phyloP scores from a whole-genome alignment of 2,797 vertebrate genomes.

The Novumbra hubbsi region DNA sequence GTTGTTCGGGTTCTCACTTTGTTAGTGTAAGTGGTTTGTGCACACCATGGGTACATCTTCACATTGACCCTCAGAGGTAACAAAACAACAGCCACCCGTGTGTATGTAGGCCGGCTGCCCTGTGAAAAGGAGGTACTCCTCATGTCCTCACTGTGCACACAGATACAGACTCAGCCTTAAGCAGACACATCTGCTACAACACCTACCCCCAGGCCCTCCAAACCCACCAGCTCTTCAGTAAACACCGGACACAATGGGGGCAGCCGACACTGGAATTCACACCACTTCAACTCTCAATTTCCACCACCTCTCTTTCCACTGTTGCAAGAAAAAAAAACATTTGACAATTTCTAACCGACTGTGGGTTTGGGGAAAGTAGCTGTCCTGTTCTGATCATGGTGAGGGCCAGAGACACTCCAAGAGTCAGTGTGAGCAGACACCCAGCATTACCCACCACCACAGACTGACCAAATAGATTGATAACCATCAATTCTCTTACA shows the following conservation, averaged over 20 bases:
- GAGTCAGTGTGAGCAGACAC: conserved; percentile 61
- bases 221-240: conserved; percentile 50
- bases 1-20: not conserved
- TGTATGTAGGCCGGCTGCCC: conserved; percentile 47
- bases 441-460: conserved; percentile 60
- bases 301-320: conserved; percentile 54
- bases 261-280: conserved; percentile 63
- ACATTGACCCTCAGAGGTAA: not conserved
- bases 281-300: conserved; percentile 68
- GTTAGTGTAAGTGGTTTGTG: not conserved
- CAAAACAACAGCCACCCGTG: not conserved
- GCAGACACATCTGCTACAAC: conserved; percentile 56
- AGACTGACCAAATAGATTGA: conserved; percentile 57
- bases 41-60: conserved; percentile 8
- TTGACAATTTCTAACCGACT: conserved; percentile 41
- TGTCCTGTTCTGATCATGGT: conserved; percentile 48
- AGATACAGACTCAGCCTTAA: conserved; percentile 59
- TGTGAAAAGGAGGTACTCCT: conserved; percentile 63
- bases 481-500: conserved; percentile 55
- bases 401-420: conserved; percentile 58
- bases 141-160: conserved; percentile 70
- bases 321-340: conserved; percentile 55
- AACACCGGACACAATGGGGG: conserved; percentile 71
- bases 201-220: conserved; percentile 59
- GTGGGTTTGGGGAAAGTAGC: conserved; percentile 47